Conservation (phyloP, 2,888 invertebrate genomes). For the Drosophila mulleri region DNA sequence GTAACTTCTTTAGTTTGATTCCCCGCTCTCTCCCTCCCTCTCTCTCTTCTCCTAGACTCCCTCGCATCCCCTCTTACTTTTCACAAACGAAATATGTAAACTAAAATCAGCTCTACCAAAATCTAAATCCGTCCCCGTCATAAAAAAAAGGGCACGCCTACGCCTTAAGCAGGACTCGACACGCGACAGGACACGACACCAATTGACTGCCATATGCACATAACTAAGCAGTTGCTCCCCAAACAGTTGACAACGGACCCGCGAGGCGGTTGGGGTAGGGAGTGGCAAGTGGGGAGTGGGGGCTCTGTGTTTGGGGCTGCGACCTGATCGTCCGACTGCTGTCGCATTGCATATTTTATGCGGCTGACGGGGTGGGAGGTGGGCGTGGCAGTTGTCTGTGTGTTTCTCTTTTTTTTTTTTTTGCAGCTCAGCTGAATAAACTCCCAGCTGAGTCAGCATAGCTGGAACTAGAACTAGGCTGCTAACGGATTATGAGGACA, state of each 20-base stretch:
- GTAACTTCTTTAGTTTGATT: no score
- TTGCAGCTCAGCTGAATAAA: conserved; percentile 40
- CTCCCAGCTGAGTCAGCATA: conserved; percentile 70
- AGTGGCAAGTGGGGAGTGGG: not conserved
- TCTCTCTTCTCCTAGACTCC: not conserved
- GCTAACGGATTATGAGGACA: conserved; percentile 80
- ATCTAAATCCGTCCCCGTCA: conserved; percentile 30
- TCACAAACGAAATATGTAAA: conserved; percentile 1
- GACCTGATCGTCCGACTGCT: conserved; percentile 31
- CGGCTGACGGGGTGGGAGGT: not conserved
- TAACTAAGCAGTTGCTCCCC: conserved; percentile 63
- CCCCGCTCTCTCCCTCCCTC: not conserved
- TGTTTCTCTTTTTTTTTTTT: conserved; percentile 12
- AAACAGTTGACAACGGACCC: conserved; percentile 57
- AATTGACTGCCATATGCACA: conserved; percentile 75
- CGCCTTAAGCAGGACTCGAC: conserved; percentile 32
- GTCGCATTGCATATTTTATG: conserved; percentile 52
- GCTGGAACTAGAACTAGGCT: conserved; percentile 74
- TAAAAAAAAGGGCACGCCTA: conserved; percentile 15
- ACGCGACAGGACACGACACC: conserved; percentile 63
- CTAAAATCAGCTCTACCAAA: conserved; percentile 7
- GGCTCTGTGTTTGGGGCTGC: not conserved
- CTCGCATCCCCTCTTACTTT: not conserved
- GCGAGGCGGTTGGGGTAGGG: not conserved
- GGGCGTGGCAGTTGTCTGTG: conserved; percentile 17